Conservation (phyloP, 2,888 invertebrate species). For the Melipona bicolor region DNA sequence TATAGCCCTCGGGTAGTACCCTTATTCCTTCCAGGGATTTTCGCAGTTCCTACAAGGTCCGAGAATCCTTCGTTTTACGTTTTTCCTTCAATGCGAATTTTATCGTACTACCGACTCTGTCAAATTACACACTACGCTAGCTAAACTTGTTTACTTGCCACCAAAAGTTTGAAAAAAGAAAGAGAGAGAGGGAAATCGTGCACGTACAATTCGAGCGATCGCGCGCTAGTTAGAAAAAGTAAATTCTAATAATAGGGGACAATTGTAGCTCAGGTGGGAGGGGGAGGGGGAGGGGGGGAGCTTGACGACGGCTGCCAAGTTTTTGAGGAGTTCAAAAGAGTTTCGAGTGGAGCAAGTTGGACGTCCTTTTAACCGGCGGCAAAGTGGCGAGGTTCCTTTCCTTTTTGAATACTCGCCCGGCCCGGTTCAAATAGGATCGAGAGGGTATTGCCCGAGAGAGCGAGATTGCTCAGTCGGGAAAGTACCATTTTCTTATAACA, state of each 20-base stretch:
- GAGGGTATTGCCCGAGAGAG: constrained; percentile 22
- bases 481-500: constrained; percentile 61
- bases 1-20: too few relatives aligned
- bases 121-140: too few relatives aligned
- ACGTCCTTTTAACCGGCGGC: constrained; percentile 62
- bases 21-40: too few relatives aligned
- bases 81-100: too few relatives aligned
- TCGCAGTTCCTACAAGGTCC: too few relatives aligned
- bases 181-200: too few relatives aligned
- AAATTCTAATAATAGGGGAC: constrained; percentile 45
- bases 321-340: constrained; percentile 61
- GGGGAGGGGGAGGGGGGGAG: background rate
- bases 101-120: too few relatives aligned
- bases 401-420: constrained; percentile 17
- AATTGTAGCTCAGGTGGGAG: constrained; percentile 21
- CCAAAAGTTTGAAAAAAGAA: too few relatives aligned
- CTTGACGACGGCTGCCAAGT: constrained; percentile 63
- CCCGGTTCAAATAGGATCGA: constrained; percentile 52
- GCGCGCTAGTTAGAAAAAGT: constrained; percentile 52
- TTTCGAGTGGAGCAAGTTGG: constrained; percentile 57
- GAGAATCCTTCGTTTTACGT: too few relatives aligned
- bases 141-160: too few relatives aligned
- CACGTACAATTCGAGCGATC: constrained; percentile 2
- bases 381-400: constrained; percentile 61
- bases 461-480: constrained; percentile 21